A percentile compares a stretch with the other conserved stretches of the same genome.
phyloP scores from a whole-genome alignment of 2,113 vertebrate species.

The Campylomormyrus tamandua region DNA sequence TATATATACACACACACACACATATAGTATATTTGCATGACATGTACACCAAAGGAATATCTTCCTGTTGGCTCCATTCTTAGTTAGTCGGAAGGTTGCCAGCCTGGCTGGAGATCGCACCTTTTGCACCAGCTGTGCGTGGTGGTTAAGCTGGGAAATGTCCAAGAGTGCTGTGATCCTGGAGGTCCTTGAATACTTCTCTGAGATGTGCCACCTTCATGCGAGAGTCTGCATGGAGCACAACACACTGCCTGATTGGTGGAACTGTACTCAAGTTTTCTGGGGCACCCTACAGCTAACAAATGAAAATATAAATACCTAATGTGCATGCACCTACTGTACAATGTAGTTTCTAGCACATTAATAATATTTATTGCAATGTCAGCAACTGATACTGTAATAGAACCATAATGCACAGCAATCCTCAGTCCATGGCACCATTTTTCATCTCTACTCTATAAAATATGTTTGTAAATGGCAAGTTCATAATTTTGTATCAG shows the following conservation, averaged over 20 bases:
- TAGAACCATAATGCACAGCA: slow-evolving; percentile 41
- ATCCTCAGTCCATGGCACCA: slow-evolving; percentile 38
- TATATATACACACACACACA: not conserved
- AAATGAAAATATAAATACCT: not conserved
- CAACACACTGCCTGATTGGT: not conserved
- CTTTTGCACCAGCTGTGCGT: not conserved
- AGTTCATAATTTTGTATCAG: slow-evolving; percentile 55
- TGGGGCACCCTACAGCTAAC: not conserved
- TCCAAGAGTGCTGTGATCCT: not conserved
- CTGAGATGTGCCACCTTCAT: not conserved
- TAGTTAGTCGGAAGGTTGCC: not conserved
- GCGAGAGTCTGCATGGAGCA: not conserved
- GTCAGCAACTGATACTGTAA: slow-evolving; percentile 34
- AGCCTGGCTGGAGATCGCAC: not conserved
- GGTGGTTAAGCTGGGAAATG: slow-evolving; percentile 3
- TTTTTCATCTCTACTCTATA: slow-evolving; percentile 49
- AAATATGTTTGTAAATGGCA: slow-evolving; percentile 56
- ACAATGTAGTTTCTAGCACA: not conserved
- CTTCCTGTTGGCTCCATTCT: not conserved
- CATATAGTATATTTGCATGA: not conserved
- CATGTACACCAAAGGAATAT: not conserved
- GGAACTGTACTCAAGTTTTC: not conserved
- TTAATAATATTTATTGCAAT: not conserved
- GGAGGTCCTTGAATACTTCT: not conserved
- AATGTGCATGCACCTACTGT: not conserved